Evolutionary conservation across 2,797 vertebrate species (phyloP).

Genomic region (Parauchenoglanis punctatus): DNA sequence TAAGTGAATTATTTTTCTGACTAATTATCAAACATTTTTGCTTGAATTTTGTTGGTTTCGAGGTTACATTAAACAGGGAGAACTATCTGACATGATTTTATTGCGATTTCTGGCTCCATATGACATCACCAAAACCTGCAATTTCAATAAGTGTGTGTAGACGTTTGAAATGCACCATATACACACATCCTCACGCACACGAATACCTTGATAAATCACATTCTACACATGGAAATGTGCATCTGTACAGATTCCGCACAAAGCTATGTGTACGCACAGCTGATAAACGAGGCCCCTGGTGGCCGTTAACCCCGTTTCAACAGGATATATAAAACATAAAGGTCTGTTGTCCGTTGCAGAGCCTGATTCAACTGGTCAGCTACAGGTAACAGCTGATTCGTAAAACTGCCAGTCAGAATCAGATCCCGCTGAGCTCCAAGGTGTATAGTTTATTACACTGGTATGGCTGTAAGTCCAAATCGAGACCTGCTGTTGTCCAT

Average conservation of each 20-base stretch:
- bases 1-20: not conserved
- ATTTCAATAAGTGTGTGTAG: not conserved
- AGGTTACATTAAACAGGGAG: not conserved
- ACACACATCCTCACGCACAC: not conserved
- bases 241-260: not conserved
- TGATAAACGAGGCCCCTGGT: not conserved
- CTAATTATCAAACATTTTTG: not conserved
- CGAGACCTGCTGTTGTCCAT: not conserved
- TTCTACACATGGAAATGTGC: not conserved
- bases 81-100: not conserved
- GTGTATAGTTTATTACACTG: slow-evolving; percentile 15
- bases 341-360: not conserved
- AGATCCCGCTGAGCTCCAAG: not conserved
- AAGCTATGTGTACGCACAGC: not conserved
- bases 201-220: not conserved
- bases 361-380: slow-evolving; percentile 2
- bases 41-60: not conserved
- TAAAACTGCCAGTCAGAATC: slow-evolving; percentile 13
- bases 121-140: not conserved
- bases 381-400: not conserved
- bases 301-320: not conserved
- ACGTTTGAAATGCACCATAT: not conserved
- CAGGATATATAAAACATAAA: not conserved
- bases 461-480: slow-evolving; percentile 9
- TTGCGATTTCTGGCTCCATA: not conserved